phyloP scores from a whole-genome alignment of 2,797 vertebrate species.

The Cossypha dichroa region DNA sequence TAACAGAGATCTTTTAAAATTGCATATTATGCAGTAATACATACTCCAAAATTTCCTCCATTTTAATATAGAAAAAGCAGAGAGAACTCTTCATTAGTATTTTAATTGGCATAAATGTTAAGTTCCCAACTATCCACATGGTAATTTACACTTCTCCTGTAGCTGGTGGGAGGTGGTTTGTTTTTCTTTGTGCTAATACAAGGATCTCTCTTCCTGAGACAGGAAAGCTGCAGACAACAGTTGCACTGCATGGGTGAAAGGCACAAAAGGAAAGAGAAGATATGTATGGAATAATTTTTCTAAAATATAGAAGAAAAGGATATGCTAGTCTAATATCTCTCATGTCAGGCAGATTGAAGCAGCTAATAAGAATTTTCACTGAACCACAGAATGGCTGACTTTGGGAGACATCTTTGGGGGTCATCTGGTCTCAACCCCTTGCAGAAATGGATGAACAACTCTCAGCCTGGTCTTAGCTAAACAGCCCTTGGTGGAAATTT shows the following conservation, averaged over 20 bases:
- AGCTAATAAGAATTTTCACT: not conserved
- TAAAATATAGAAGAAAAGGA: not conserved
- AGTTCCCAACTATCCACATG: constrained; percentile 16
- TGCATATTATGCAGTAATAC: not conserved
- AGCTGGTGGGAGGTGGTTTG: constrained; percentile 46
- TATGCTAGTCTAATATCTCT: not conserved
- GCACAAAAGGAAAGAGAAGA: constrained; percentile 22
- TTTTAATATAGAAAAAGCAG: not conserved
- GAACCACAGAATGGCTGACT: not conserved
- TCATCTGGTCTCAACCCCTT: not conserved
- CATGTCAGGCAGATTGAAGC: not conserved
- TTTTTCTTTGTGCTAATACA: constrained; percentile 37
- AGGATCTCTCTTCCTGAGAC: constrained; percentile 26
- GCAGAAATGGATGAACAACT: not conserved
- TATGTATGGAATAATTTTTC: not conserved
- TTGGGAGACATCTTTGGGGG: no score
- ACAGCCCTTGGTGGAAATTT: not conserved
- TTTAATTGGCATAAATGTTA: constrained; percentile 42
- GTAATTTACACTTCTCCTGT: constrained; percentile 25
- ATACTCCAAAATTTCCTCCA: not conserved
- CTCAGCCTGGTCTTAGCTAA: not conserved
- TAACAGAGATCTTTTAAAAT: not conserved
- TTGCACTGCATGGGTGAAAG: not conserved
- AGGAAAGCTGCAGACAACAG: not conserved
- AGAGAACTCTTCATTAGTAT: constrained; percentile 41